Percentiles rank a stretch among this genome's conserved stretches.
phyloP scores from a whole-genome alignment of 1,140 invertebrate genomes.

The Catajapyx aquilonaris region DNA sequence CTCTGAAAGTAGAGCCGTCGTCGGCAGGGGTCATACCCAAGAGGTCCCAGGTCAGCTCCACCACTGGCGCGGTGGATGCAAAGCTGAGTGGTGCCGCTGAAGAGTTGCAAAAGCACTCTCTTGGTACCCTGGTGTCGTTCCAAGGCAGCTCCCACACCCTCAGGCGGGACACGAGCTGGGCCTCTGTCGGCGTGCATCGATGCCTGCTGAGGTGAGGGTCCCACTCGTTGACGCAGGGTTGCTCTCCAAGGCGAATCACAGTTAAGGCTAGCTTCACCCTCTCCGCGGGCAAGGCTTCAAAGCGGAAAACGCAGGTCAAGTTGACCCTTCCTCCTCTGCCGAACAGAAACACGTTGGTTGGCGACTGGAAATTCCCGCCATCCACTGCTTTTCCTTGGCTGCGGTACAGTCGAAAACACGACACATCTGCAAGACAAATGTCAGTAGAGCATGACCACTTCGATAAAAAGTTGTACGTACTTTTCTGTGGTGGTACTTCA shows the following conservation, averaged over 20 bases:
- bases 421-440: conserved; percentile 37
- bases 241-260: conserved; percentile 34
- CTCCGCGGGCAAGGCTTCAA: conserved; percentile 57
- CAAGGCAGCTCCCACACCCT: conserved; percentile 49
- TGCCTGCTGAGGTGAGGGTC: conserved; percentile 42
- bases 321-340: conserved; percentile 60
- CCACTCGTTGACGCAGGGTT: conserved; percentile 28
- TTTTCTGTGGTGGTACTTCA: conserved; percentile 3
- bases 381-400: conserved; percentile 25
- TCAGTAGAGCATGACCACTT: conserved; percentile 37
- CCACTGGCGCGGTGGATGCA: conserved; percentile 46
- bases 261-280: conserved; percentile 42
- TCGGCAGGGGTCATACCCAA: conserved; percentile 59
- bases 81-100: conserved; percentile 39
- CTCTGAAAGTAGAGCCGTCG: conserved; percentile 62
- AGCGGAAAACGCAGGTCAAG: conserved; percentile 65
- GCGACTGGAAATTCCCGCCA: conserved; percentile 22
- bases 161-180: conserved; percentile 15
- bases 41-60: conserved; percentile 61
- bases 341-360: conserved; percentile 61
- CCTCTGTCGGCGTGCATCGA: conserved; percentile 27
- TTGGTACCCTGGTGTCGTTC: conserved; percentile 34
- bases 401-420: conserved; percentile 24
- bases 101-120: conserved; percentile 45
- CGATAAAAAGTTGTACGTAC: conserved; percentile 27